Evolutionary conservation across 2,888 invertebrate species (phyloP), one percentile per base, ranked within the genome.

Genomic region (Empis livida): DNA sequence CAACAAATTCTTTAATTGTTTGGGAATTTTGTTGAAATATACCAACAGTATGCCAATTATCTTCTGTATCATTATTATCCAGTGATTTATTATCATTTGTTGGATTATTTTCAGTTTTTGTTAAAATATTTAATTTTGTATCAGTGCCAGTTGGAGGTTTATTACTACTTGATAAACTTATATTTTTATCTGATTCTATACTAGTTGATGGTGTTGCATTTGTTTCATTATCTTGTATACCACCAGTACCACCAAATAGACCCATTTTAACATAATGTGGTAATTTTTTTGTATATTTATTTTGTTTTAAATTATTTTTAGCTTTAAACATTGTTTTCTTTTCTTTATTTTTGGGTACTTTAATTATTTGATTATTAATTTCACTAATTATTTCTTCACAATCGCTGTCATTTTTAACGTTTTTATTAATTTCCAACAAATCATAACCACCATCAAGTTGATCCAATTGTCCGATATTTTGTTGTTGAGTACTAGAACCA

Each of bases 1-100:
- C 54, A 20, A 57, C 51, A 42, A 53, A 57, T 23, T 48, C 54
- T 13, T 53, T 54, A 4, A 57, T 56, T 3, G 54, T 55, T 9
- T 55, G 51, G 2, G 54, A 54, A 1, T 55, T 48, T 3, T 49
- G 51, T 11, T 35, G 50, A 42, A 55, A 56, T 15, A 57, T 49
- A 30, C 57, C 57, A 10, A 57, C 57, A 2, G 56, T 56, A 48
- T 57, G 56, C 57, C 57, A 57, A 45, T 57, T 56, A 30, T 57
- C 57, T 14, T 54, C 54, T 14, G 3, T n/a, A 14, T 41, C 27
- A 20, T 41, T 41, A 41, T 41, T 23, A 41, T 41, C 23, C n/a
- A 41, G 20, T 11, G 17, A 11, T 2, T 41, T 23, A 13, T 41
- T 20, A n/a, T n/a, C n/a, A n/a, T n/a, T n/a, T 23, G 20, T 41